These are phyloP conservation scores for Aphyosemion australe DNA, from an alignment of 2,113 vertebrate genomes.

Conservation along the genomic window DNA sequence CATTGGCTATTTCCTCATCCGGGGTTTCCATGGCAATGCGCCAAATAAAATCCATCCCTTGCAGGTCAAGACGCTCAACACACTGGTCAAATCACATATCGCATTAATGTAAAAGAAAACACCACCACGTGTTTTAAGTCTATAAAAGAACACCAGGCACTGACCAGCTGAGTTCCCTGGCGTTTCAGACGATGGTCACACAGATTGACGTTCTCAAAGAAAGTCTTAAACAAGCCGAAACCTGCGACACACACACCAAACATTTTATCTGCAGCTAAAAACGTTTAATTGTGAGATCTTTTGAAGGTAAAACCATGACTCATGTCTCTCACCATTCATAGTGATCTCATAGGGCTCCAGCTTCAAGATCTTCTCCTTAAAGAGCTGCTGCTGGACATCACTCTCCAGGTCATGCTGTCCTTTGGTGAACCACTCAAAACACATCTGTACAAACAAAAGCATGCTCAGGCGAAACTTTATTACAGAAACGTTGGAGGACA, in stretches of 20 bases:
- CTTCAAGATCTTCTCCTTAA: constrained; percentile 98
- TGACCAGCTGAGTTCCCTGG: constrained; percentile 96
- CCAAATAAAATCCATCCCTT: constrained; percentile 99
- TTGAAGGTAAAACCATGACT: background rate
- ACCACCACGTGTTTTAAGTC: background rate
- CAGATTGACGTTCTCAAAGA: constrained; percentile 98
- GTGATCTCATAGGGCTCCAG: constrained; percentile 98
- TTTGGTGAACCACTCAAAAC: constrained; percentile 99
- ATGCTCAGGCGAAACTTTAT: background rate
- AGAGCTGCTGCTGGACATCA: constrained; percentile 97
- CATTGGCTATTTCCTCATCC: constrained; percentile 99
- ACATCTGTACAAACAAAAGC: constrained; percentile 84
- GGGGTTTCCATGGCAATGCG: constrained; percentile 99
- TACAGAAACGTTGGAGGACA: too few species aligned
- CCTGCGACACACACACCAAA: constrained; percentile 77
- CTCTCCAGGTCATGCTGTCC: constrained; percentile 98
- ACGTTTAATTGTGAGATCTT: background rate
- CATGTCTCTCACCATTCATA: constrained; percentile 88
- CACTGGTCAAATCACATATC: constrained; percentile 76
- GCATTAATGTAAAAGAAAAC: background rate
- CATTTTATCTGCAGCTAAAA: background rate
- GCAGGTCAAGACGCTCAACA: constrained; percentile 95
- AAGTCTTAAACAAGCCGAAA: constrained; percentile 99
- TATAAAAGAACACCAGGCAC: constrained; percentile 43
- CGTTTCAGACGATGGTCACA: constrained; percentile 97